Conservation (phyloP, 2,888 invertebrate species). For the Agapetus fuscipes region DNA sequence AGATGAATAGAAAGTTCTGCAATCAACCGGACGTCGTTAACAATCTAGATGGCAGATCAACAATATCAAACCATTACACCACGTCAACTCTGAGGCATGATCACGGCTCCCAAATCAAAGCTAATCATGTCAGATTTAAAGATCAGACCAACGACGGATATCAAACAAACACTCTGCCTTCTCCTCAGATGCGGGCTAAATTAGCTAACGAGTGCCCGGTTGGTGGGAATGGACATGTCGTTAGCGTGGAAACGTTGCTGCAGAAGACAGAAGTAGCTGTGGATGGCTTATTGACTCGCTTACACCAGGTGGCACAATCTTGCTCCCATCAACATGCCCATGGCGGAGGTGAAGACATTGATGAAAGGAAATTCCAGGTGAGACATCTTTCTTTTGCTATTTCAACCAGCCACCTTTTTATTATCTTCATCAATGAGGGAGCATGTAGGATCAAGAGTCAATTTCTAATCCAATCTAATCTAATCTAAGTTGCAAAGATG, state of each 20-base stretch:
- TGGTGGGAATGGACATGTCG: slow-evolving; percentile 47
- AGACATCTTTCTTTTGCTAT: slow-evolving; percentile 17
- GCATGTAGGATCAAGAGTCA: too few relatives aligned
- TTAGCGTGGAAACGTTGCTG: slow-evolving; percentile 51
- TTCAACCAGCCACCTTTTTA: neutral
- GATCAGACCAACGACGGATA: slow-evolving; percentile 37
- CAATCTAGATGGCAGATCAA: slow-evolving; percentile 4
- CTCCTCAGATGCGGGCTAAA: slow-evolving; percentile 29
- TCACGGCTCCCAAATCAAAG: slow-evolving; percentile 33
- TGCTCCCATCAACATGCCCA: slow-evolving; percentile 65
- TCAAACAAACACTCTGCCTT: slow-evolving; percentile 41
- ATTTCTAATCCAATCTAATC: too few relatives aligned
- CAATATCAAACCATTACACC: slow-evolving; percentile 5
- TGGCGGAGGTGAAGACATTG: slow-evolving; percentile 64
- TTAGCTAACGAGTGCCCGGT: slow-evolving; percentile 24
- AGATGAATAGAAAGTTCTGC: slow-evolving; percentile 42
- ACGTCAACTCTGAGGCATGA: slow-evolving; percentile 28
- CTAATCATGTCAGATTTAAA: slow-evolving; percentile 43
- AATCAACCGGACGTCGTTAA: slow-evolving; percentile 11
- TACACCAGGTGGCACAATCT: slow-evolving; percentile 62
- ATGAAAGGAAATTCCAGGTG: slow-evolving; percentile 68
- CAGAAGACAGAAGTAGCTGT: slow-evolving; percentile 62
- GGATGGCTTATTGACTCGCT: slow-evolving; percentile 53
- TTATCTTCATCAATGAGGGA: too few relatives aligned
- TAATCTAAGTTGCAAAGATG: too few relatives aligned